Evolutionary conservation across 2,888 invertebrate genomes (phyloP), one percentile per base, ranked within the genome.

Genomic region (Minunthozetes semirufus): DNA sequence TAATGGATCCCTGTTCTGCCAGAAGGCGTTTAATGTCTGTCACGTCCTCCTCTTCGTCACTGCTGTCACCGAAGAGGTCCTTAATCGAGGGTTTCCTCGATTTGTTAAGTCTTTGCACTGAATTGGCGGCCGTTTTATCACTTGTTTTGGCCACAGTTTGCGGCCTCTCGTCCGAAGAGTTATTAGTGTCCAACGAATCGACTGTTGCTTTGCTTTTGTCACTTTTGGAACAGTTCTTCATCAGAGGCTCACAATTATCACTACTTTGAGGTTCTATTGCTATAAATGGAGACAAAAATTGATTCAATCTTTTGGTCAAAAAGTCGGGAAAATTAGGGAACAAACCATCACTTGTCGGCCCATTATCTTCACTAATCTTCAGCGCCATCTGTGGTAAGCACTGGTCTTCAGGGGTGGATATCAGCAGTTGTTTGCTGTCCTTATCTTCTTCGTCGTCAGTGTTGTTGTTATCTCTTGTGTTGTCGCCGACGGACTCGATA

Each of bases 11-110:
- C 46, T 75, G 70, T 33, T 46, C 71, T n/a, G 48, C 74, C 59
- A 75, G 50, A n/a, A 53, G 71, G 38, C 70, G 70, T 6, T 53
- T 19, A 9, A 56, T 56, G 29, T 72, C 56, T 15, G 22, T 38
- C 8, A 56, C 72, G 38, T 75, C 74, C 80, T 87, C 87, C 81
- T 87, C 88, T 77, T 83, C 79, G 74, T 81, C 82, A 72, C 79
- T 78, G 71, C 72, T 72, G 66, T 72, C 50, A 56, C 73, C 73
- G 42, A 66, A 72, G n/a, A 72, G 42, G 48, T 75, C 72, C 13
- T 59, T 75, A 8, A 72, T 75, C n/a, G 72, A 72, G 13, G 75
- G 72, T 17, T 72, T 15, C 42, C 75, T 33, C 22, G 6, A 19
- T 19, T 53, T 19, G 5, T 53, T 19, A 13, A 4, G n/a, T 59